These are phyloP conservation scores for Dolichopus griseipennis DNA, from an alignment of 2,888 invertebrate species.

Conservation along the genomic window DNA sequence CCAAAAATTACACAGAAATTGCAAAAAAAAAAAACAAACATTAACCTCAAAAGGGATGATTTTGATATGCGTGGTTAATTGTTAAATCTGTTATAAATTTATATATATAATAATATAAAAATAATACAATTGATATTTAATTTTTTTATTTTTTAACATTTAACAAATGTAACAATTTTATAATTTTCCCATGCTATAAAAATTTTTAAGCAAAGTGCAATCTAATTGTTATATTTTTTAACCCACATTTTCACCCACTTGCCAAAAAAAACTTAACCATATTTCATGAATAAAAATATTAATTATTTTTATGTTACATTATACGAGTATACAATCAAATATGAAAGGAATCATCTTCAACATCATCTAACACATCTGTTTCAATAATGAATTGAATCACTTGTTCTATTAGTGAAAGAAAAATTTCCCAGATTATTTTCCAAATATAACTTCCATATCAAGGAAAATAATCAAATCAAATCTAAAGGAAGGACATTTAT, in stretches of 20 bases:
- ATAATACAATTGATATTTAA: background rate
- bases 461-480: too few relatives aligned
- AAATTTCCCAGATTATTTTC: too few relatives aligned
- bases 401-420: background rate
- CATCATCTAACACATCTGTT: background rate
- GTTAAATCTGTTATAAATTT: conserved; percentile 2
- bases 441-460: too few relatives aligned
- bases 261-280: background rate
- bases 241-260: background rate
- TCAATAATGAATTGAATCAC: background rate
- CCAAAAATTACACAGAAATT: too few relatives aligned
- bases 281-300: background rate
- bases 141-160: too few relatives aligned
- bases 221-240: background rate
- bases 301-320: background rate
- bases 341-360: background rate
- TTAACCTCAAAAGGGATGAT: too few relatives aligned
- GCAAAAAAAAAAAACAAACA: too few relatives aligned
- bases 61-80: background rate
- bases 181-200: background rate
- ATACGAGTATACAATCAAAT: too few relatives aligned
- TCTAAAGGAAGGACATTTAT: too few relatives aligned
- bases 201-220: too few relatives aligned
- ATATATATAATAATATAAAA: background rate
- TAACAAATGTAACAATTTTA: conserved; percentile 2